Evolutionary conservation across 1,140 invertebrate genomes (phyloP), one percentile per base, ranked within the genome.

Genomic region (Brachystomella parvula): DNA sequence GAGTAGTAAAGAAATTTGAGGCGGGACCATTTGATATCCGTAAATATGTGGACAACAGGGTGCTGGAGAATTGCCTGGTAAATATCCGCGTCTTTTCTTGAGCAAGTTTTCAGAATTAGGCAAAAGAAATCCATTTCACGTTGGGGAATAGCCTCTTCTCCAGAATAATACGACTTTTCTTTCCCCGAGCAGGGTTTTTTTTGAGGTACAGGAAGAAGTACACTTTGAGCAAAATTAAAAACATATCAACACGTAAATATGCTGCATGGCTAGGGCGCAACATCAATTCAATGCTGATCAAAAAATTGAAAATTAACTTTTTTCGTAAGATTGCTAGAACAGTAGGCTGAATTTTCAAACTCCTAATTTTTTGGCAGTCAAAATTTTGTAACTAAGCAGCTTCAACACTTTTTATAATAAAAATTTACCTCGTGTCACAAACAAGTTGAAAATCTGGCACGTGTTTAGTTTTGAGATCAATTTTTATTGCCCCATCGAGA

Each of bases 31-130:
- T 70, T 70, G 28, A 67, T 47, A 57, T 70, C 69, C 1, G 63
- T 65, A 28, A 70, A 70, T 19, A 70, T 62, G 61, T 70, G 66
- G 19, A 70, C 65, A 24, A 70, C 21, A 15, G 69, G 69, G 49
- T 70, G 69, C 12, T 61, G 58, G 1, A 70, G 47, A n/a, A 70
- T 64, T 19, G 44, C n/a, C 19, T 57, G 60, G 33, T 70, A 64
- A 0, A 30, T 30, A 33, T 53, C 32, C 1, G 32, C 24, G 26
- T 67, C 62, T 24, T 21, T 19, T 33, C 49, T 49, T 3, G 15
- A n/a, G 26, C 30, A 57, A n/a, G 30, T 31, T 1, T 63, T 47
- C 24, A 70, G 47, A 0, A 70, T 44, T 53, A 61, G n/a, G 21
- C n/a, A 60, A 19, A 70, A 21, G 26, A 70, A 70, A 47, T 21